Percentiles rank a stretch among this genome's conserved stretches.
phyloP scores from a whole-genome alignment of 2,888 invertebrate genomes.

The Labia minor region DNA sequence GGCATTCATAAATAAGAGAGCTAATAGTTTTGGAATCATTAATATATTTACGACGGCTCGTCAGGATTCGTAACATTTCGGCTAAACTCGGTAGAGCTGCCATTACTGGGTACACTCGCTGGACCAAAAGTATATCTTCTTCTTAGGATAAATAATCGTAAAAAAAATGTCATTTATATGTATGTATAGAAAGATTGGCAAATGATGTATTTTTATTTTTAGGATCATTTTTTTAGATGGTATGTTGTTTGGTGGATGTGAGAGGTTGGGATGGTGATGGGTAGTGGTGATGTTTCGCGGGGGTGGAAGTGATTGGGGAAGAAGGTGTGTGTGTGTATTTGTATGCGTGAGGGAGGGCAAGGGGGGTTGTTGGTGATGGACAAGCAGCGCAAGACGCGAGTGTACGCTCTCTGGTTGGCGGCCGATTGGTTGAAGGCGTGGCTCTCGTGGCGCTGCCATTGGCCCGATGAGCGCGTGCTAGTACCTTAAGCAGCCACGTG shows the following conservation, averaged over 20 bases:
- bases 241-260: background rate
- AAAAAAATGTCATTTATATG: no score
- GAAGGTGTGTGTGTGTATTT: background rate
- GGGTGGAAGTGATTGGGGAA: background rate
- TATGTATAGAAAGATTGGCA: no score
- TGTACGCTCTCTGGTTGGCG: conserved; percentile 7
- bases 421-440: background rate
- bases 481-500: background rate
- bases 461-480: background rate
- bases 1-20: conserved; percentile 4
- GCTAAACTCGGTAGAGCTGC: background rate
- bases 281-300: background rate
- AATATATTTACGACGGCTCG: conserved; percentile 13
- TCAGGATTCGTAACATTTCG: background rate
- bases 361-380: background rate
- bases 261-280: background rate
- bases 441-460: background rate
- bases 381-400: background rate
- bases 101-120: conserved; percentile 1
- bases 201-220: no score
- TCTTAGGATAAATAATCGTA: no score
- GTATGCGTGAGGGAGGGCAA: background rate
- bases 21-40: conserved; percentile 13
- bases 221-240: no score
- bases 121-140: background rate